phyloP scores from a whole-genome alignment of 2,888 invertebrate genomes.

The Eubasilissa splendida region DNA sequence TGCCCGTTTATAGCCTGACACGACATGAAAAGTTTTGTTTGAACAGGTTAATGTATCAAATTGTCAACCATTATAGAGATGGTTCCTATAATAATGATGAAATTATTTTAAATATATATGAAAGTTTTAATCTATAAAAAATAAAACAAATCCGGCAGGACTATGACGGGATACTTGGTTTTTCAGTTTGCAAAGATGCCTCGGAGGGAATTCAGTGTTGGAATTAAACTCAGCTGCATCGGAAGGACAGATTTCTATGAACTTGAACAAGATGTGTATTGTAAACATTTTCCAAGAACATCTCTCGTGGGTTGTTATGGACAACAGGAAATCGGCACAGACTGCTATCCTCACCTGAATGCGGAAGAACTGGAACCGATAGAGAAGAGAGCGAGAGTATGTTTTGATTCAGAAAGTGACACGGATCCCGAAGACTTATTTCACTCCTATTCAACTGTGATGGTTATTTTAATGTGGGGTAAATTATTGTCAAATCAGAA shows the following conservation, averaged over 20 bases:
- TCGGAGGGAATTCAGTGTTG: slow-evolving; percentile 66
- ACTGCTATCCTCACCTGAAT: slow-evolving; percentile 62
- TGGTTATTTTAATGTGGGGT: slow-evolving; percentile 70
- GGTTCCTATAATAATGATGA: too few relatives aligned
- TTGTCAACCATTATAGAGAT: too few relatives aligned
- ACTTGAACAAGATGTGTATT: slow-evolving; percentile 66
- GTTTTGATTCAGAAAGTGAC: slow-evolving; percentile 57
- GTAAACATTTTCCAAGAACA: slow-evolving; percentile 66
- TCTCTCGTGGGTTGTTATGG: slow-evolving; percentile 68
- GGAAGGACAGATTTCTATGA: slow-evolving; percentile 66
- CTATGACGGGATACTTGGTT: too few relatives aligned
- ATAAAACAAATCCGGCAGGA: too few relatives aligned
- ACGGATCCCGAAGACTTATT: slow-evolving; percentile 62
- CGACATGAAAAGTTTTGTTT: too few relatives aligned
- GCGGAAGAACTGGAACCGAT: too few relatives aligned
- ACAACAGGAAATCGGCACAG: slow-evolving; percentile 68
- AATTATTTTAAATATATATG: too few relatives aligned
- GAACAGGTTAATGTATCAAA: too few relatives aligned
- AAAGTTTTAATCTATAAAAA: too few relatives aligned
- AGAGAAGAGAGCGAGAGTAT: neutral
- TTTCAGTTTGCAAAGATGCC: slow-evolving; percentile 68
- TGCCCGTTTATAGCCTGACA: too few relatives aligned
- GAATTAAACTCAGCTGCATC: slow-evolving; percentile 68
- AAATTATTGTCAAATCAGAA: slow-evolving; percentile 59
- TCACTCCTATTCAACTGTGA: slow-evolving; percentile 69